phyloP scores from a whole-genome alignment of 2,797 vertebrate genomes.

The Chanos chanos region DNA sequence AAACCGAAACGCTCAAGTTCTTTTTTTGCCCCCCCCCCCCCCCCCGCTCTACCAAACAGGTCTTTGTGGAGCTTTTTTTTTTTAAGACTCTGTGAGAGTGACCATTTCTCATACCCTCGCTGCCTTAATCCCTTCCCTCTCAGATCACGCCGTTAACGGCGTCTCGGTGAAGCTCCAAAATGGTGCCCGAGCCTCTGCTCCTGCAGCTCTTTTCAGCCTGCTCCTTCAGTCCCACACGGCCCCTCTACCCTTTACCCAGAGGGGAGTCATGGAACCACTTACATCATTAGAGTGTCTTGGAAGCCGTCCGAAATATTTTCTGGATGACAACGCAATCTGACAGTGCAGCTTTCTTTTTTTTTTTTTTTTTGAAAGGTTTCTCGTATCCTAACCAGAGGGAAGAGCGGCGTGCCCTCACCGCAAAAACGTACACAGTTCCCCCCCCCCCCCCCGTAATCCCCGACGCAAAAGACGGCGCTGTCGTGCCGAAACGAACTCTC shows the following conservation, averaged over 20 bases:
- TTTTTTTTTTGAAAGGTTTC: slow-evolving; percentile 36
- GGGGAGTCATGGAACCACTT: slow-evolving; percentile 68
- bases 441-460: too few species aligned
- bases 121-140: slow-evolving; percentile 47
- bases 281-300: slow-evolving; percentile 47
- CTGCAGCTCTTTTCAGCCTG: slow-evolving; percentile 17
- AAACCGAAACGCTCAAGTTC: too few species aligned
- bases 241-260: slow-evolving; percentile 46
- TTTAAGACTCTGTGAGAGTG: slow-evolving; percentile 19
- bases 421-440: too few species aligned
- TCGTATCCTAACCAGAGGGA: slow-evolving; percentile 29
- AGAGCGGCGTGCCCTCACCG: not conserved
- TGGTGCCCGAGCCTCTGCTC: slow-evolving; percentile 50
- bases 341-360: slow-evolving; percentile 43
- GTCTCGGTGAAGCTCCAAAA: slow-evolving; percentile 42
- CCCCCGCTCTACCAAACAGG: too few species aligned
- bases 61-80: too few species aligned
- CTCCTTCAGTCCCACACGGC: too few species aligned
- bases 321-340: slow-evolving; percentile 46
- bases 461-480: too few species aligned
- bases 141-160: too few species aligned
- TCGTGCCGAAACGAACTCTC: too few species aligned
- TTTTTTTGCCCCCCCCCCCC: too few species aligned
- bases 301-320: slow-evolving; percentile 49
- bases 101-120: not conserved